Evolutionary conservation across 2,113 vertebrate genomes (phyloP).

Genomic region (Oxyura jamaicensis): DNA sequence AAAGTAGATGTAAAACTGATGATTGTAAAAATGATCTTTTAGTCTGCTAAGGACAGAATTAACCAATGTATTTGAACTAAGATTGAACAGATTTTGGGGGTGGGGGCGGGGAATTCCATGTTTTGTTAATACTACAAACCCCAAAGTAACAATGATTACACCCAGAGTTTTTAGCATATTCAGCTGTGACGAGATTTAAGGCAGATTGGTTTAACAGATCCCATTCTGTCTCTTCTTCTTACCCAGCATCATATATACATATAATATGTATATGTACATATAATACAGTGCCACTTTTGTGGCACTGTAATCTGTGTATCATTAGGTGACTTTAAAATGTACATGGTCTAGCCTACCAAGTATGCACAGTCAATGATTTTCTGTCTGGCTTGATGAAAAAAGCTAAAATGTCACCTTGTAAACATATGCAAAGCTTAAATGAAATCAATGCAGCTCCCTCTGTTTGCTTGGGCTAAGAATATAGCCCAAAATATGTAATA

Average conservation of each 20-base stretch:
- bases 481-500: not conserved
- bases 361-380: not conserved
- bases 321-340: not conserved
- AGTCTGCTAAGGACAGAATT: not conserved
- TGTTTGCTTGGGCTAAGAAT: not conserved
- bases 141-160: not conserved
- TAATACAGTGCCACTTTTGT: not conserved
- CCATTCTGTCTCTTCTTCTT: not conserved
- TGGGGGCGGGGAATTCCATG: no score
- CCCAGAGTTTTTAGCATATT: not conserved
- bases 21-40: not conserved
- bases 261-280: not conserved
- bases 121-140: not conserved
- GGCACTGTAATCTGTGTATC: not conserved
- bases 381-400: not conserved
- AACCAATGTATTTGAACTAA: not conserved
- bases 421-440: not conserved
- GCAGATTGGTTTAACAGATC: not conserved
- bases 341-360: not conserved
- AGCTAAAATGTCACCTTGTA: not conserved
- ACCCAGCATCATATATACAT: accelerated
- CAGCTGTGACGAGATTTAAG: not conserved
- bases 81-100: not conserved
- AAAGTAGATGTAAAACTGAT: not conserved
- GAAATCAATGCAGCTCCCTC: not conserved